A percentile compares a stretch with the other conserved stretches of the same genome.
phyloP scores from a whole-genome alignment of 1,140 invertebrate species.

The Drosophila pandora region DNA sequence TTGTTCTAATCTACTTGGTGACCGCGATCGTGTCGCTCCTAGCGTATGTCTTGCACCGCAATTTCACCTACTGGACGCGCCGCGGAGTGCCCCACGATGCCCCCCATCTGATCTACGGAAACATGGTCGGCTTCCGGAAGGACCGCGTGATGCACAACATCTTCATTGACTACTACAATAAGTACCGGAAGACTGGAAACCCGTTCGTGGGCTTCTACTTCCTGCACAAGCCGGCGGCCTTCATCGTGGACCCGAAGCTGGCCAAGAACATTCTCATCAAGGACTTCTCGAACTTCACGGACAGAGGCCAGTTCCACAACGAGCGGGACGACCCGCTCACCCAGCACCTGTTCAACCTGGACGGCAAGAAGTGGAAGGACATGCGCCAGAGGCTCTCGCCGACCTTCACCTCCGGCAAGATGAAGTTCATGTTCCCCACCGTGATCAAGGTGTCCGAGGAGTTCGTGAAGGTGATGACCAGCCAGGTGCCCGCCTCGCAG shows the following conservation, averaged over 20 bases:
- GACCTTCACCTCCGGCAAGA: conserved; percentile 85
- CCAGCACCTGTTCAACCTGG: conserved; percentile 73
- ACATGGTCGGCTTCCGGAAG: conserved; percentile 63
- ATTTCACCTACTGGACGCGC: conserved; percentile 81
- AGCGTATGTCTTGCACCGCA: conserved; percentile 44
- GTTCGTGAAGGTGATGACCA: conserved; percentile 52
- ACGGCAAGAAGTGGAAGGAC: conserved; percentile 84
- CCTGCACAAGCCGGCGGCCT: conserved; percentile 41
- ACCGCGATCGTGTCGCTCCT: conserved; percentile 46
- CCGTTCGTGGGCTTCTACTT: conserved; percentile 69
- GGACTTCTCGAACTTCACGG: conserved; percentile 86
- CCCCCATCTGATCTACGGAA: conserved; percentile 78
- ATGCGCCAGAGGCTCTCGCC: conserved; percentile 84
- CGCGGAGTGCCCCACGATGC: conserved; percentile 82
- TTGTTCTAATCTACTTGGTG: conserved; percentile 48
- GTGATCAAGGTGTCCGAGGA: conserved; percentile 75
- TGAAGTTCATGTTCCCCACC: conserved; percentile 85
- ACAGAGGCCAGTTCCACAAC: conserved; percentile 84
- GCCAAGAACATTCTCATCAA: conserved; percentile 85
- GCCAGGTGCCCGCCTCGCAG: conserved; percentile 41
- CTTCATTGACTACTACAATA: conserved; percentile 47
- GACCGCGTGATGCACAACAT: conserved; percentile 29
- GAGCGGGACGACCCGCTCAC: conserved; percentile 80
- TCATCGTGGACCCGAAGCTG: conserved; percentile 67
- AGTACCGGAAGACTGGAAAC: conserved; percentile 53